A percentile compares a stretch with the other conserved stretches of the same genome.
phyloP scores from a whole-genome alignment of 2,113 vertebrate genomes.

The Corvus cornix region DNA sequence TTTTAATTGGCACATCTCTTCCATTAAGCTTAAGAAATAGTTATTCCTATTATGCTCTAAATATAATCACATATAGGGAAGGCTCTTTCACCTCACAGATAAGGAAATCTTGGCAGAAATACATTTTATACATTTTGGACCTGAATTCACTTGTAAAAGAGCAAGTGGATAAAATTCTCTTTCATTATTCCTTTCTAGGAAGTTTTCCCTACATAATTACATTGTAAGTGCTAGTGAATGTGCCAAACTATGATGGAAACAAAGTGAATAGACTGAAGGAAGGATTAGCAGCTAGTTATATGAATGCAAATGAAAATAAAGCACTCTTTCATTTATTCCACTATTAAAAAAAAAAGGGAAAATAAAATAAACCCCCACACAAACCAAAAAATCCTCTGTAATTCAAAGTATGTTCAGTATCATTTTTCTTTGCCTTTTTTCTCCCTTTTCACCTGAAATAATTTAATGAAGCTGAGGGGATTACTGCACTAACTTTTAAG shows the following conservation, averaged over 20 bases:
- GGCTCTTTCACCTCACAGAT: not conserved
- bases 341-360: no score
- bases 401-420: not conserved
- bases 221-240: not conserved
- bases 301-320: not conserved
- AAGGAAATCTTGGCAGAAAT: not conserved
- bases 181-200: not conserved
- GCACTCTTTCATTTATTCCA: not conserved
- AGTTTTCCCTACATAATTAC: not conserved
- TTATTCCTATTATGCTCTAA: not conserved
- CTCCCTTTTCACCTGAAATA: not conserved
- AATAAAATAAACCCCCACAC: rapidly evolving
- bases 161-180: not conserved
- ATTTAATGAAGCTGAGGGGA: not conserved
- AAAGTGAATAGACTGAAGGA: not conserved
- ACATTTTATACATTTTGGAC: not conserved
- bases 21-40: not conserved
- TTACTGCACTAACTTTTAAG: not conserved
- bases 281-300: not conserved
- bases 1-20: not conserved
- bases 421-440: not conserved
- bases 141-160: not conserved
- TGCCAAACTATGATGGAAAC: not conserved
- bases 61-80: not conserved
- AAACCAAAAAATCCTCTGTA: not conserved